Conservation (phyloP, 1,140 invertebrate genomes). For the Lepidurus arcticus region DNA sequence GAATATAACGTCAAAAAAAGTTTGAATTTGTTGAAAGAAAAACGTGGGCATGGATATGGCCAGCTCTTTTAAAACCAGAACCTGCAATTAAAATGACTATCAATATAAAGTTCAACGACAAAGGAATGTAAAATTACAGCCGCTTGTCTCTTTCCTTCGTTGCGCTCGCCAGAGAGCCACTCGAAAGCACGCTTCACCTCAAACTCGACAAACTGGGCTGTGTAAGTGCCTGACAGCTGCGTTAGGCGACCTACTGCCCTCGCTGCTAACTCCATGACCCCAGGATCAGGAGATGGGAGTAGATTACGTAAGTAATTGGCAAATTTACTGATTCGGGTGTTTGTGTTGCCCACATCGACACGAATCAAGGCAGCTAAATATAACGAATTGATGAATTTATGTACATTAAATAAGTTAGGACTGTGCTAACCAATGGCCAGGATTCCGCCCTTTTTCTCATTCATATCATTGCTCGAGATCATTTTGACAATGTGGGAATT, state of each 20-base stretch:
- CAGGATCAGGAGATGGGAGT: conserved; percentile 79
- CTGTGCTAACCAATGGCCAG: conserved; percentile 76
- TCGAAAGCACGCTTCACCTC: conserved; percentile 92
- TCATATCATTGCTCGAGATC: conserved; percentile 84
- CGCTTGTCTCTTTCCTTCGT: conserved; percentile 83
- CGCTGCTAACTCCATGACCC: conserved; percentile 87
- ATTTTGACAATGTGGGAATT: conserved; percentile 94
- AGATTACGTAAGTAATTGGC: conserved; percentile 87
- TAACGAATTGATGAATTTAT: background rate
- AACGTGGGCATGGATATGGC: conserved; percentile 94
- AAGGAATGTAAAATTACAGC: conserved; percentile 54
- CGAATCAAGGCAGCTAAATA: conserved; percentile 58
- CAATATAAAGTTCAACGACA: background rate
- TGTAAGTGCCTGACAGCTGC: conserved; percentile 80
- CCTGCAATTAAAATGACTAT: conserved; percentile 43
- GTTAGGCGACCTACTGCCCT: conserved; percentile 53
- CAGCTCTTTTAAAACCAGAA: conserved; percentile 84
- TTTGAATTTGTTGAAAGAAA: conserved; percentile 95
- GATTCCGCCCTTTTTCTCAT: conserved; percentile 93
- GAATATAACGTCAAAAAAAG: conserved; percentile 94
- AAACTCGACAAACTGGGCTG: conserved; percentile 92
- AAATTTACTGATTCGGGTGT: conserved; percentile 81
- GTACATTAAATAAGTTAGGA: background rate
- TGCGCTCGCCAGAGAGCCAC: conserved; percentile 79
- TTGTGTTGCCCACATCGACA: conserved; percentile 86